Percentiles rank a stretch among this genome's conserved stretches.
Evolutionary conservation across 2,888 invertebrate genomes (phyloP).

Genomic region (Dryococelus australis): DNA sequence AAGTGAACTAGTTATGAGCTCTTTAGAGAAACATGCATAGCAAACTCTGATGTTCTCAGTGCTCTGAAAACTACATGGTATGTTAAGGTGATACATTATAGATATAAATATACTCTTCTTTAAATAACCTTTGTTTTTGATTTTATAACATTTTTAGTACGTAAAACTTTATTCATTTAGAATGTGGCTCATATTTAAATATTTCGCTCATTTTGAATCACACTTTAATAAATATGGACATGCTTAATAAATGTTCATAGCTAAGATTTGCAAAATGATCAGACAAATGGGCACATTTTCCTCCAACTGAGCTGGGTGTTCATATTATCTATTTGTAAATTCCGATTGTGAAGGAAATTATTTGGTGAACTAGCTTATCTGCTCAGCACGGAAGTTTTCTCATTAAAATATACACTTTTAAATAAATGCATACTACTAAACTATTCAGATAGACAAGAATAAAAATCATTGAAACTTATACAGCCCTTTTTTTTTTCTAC

Average conservation of each 20-base stretch:
- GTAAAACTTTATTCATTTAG: neutral
- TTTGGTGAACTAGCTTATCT: neutral
- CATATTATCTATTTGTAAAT: neutral
- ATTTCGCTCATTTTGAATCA: neutral
- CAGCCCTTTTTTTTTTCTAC: neutral
- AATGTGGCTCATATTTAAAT: neutral
- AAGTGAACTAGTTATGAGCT: neutral
- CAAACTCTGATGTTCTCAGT: no score
- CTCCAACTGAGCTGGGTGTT: neutral
- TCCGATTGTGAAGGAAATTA: neutral
- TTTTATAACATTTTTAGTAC: neutral
- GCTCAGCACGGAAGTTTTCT: neutral
- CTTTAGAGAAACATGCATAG: neutral
- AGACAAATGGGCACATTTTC: neutral
- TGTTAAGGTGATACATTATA: no score
- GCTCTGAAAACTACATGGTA: no score
- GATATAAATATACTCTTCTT: neutral
- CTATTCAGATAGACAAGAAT: neutral
- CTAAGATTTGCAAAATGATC: neutral
- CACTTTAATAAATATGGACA: slow-evolving; percentile 1
- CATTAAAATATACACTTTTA: no score
- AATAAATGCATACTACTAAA: no score
- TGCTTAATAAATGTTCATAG: neutral
- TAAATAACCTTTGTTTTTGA: neutral
- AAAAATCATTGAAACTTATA: neutral